A percentile compares a stretch with the other conserved stretches of the same genome.
phyloP scores from a whole-genome alignment of 2,888 invertebrate genomes.

The Pyralis farinalis region DNA sequence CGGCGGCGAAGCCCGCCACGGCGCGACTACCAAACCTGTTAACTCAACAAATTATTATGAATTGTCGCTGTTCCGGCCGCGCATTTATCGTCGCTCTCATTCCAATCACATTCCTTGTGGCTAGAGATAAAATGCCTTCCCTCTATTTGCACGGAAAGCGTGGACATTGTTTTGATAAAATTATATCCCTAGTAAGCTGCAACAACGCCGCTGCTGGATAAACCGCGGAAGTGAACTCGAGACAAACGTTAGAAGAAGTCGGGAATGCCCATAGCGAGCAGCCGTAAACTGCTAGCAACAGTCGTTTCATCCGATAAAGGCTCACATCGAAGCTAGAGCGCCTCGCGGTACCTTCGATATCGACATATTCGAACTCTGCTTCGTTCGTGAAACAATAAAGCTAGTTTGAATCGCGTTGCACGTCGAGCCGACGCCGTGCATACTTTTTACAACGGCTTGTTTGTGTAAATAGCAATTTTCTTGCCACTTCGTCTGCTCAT shows the following conservation, averaged over 20 bases:
- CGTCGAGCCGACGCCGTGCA: slow-evolving; percentile 44
- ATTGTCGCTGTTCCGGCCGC: slow-evolving; percentile 33
- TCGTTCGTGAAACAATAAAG: slow-evolving; percentile 54
- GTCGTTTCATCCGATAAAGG: slow-evolving; percentile 56
- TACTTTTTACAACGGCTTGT: slow-evolving; percentile 57
- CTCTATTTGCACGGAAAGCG: slow-evolving; percentile 12
- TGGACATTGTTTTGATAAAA: slow-evolving; percentile 20
- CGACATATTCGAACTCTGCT: slow-evolving; percentile 51
- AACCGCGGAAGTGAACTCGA: slow-evolving; percentile 37
- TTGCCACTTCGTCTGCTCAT: slow-evolving; percentile 50
- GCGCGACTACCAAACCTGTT: slow-evolving; percentile 43
- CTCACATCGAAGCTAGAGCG: slow-evolving; percentile 40
- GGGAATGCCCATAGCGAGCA: slow-evolving; percentile 46
- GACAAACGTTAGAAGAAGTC: slow-evolving; percentile 48
- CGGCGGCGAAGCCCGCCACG: slow-evolving; percentile 29
- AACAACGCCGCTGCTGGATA: slow-evolving; percentile 10
- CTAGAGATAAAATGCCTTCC: slow-evolving; percentile 17
- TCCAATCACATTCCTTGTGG: slow-evolving; percentile 17
- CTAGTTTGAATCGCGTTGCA: slow-evolving; percentile 60
- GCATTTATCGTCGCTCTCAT: slow-evolving; percentile 24
- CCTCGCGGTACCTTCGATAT: slow-evolving; percentile 36
- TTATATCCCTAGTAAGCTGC: slow-evolving; percentile 7
- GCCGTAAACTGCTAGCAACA: slow-evolving; percentile 51
- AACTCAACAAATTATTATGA: slow-evolving; percentile 51
- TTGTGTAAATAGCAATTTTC: slow-evolving; percentile 65